Evolutionary conservation across 2,888 invertebrate genomes (phyloP).

Genomic region (Clanis bilineata): DNA sequence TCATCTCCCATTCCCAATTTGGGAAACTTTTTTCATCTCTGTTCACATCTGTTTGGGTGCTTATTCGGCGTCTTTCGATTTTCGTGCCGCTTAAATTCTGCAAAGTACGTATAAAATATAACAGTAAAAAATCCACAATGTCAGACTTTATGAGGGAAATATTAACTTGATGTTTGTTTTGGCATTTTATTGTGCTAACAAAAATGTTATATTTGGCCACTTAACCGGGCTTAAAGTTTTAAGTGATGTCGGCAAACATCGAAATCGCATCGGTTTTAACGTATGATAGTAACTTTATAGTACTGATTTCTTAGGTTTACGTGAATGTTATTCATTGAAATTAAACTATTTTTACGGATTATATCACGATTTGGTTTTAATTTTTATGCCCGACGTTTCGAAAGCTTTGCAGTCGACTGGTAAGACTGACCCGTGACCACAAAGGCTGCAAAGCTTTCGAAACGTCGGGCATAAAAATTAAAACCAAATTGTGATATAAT

Average conservation of each 20-base stretch:
- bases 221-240: neutral
- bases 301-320: too few species aligned
- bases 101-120: constrained; percentile 8
- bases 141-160: constrained; percentile 9
- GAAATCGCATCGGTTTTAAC: too few species aligned
- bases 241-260: neutral
- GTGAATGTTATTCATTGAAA: too few species aligned
- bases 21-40: constrained; percentile 79
- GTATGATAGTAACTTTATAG: neutral
- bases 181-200: constrained; percentile 1
- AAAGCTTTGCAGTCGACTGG: too few species aligned
- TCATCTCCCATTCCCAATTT: constrained; percentile 75
- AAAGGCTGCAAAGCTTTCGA: too few species aligned
- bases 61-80: constrained; percentile 60
- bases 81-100: constrained; percentile 41
- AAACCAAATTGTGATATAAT: too few species aligned
- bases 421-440: too few species aligned
- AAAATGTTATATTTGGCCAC: neutral
- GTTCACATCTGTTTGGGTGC: constrained; percentile 74
- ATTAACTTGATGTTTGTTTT: constrained; percentile 9
- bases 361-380: too few species aligned
- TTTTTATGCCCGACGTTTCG: too few species aligned
- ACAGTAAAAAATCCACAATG: constrained; percentile 5
- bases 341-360: too few species aligned
- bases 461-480: too few species aligned